Percentiles rank a stretch among this genome's conserved stretches.
These are phyloP conservation scores for Phallusia fumigata DNA, from an alignment of 23 tunicate genomes.

Conservation along the genomic window DNA sequence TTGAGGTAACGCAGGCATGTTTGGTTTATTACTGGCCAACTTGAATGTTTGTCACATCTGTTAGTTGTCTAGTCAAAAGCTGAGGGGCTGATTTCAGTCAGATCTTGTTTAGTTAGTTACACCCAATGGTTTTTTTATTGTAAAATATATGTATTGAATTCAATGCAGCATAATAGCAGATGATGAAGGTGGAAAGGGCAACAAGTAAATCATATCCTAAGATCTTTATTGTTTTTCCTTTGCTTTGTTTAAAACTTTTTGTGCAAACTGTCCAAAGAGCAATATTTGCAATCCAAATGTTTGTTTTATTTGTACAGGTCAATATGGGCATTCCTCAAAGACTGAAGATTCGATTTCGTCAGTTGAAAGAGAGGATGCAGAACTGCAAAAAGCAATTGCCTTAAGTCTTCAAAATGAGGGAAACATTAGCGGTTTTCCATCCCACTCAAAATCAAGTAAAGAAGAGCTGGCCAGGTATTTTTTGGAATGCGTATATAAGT, in stretches of 20 bases:
- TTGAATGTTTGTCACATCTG: constrained; percentile 9
- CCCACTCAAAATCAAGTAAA: background rate
- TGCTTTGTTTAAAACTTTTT: too few relatives aligned
- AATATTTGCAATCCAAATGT: too few relatives aligned
- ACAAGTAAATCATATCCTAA: background rate
- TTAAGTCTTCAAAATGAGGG: constrained; percentile 17
- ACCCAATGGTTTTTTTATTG: too few relatives aligned
- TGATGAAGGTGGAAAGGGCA: background rate
- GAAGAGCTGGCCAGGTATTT: background rate
- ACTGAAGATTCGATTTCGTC: background rate
- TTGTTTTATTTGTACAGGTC: background rate
- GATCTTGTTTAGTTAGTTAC: background rate
- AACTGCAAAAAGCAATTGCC: constrained; percentile 19
- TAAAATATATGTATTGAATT: too few relatives aligned
- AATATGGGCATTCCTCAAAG: background rate
- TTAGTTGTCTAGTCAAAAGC: background rate
- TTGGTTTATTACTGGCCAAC: background rate
- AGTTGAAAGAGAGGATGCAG: constrained; percentile 11
- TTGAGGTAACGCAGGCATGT: constrained; percentile 10
- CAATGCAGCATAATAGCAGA: background rate
- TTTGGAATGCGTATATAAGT: background rate
- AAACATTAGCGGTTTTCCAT: background rate
- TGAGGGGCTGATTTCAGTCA: background rate
- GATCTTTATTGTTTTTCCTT: background rate
- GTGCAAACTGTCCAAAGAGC: too few relatives aligned